A percentile compares a stretch with the other conserved stretches of the same genome.
Evolutionary conservation across 2,888 invertebrate genomes (phyloP).

Genomic region (Drosophila acutilabella): DNA sequence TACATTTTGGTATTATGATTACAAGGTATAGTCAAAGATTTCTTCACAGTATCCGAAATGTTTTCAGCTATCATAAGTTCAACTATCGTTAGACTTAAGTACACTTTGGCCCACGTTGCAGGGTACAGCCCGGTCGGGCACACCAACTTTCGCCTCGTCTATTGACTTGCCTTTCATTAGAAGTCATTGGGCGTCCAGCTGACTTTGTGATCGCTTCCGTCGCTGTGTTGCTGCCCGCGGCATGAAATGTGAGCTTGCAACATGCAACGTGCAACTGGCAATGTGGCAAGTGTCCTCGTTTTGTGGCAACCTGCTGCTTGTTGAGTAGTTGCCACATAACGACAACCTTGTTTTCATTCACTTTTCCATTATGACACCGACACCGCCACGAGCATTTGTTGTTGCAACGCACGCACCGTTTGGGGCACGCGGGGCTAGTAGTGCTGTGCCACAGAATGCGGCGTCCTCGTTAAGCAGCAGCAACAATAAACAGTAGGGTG

Average conservation of each 20-base stretch:
- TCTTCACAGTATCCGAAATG: no score
- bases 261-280: constrained; percentile 11
- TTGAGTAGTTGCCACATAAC: constrained; percentile 31
- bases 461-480: constrained; percentile 58
- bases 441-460: constrained; percentile 44
- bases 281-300: constrained; percentile 15
- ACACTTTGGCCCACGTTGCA: not conserved
- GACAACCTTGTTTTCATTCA: constrained; percentile 38
- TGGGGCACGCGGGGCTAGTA: not conserved
- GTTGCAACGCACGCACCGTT: constrained; percentile 3
- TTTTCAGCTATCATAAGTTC: no score
- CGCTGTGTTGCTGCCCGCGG: not conserved
- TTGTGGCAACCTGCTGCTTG: constrained; percentile 23
- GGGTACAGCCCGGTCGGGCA: not conserved
- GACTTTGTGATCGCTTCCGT: constrained; percentile 18
- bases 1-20: no score
- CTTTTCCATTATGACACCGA: constrained; percentile 58
- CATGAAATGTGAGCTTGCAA: constrained; percentile 13
- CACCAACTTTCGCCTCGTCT: no score
- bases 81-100: no score
- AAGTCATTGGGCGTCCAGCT: constrained; percentile 30
- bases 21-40: no score
- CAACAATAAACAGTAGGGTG: constrained; percentile 1
- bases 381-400: constrained; percentile 54
- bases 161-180: not conserved